A percentile compares a stretch with the other conserved stretches of the same genome.
These are phyloP conservation scores for Numenius phaeopus DNA, from an alignment of 2,797 vertebrate genomes.

Conservation along the genomic window DNA sequence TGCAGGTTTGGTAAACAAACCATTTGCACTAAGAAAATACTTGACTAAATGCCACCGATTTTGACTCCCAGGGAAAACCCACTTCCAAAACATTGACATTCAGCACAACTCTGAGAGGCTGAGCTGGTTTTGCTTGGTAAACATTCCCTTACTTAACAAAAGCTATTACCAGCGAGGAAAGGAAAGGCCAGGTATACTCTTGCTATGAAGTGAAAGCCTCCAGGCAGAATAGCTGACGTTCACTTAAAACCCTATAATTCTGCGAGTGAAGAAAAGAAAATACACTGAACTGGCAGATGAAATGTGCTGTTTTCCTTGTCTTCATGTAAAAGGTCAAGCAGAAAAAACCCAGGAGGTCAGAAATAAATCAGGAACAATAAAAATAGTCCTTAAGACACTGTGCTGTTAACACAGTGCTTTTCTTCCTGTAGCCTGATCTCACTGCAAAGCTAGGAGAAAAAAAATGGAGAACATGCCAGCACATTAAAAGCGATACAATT, in stretches of 20 bases:
- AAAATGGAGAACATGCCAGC: background rate
- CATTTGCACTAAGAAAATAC: background rate
- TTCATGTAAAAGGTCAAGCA: slow-evolving; percentile 56
- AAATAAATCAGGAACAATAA: slow-evolving; percentile 68
- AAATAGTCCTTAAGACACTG: slow-evolving; percentile 56
- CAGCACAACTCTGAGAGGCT: background rate
- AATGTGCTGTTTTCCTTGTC: slow-evolving; percentile 18
- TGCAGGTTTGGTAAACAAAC: slow-evolving; percentile 3
- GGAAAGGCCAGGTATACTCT: background rate
- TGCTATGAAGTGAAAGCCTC: slow-evolving; percentile 14
- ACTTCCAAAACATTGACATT: background rate
- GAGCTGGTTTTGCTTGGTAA: slow-evolving; percentile 13
- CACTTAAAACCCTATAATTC: slow-evolving; percentile 9
- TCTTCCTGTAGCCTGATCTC: slow-evolving; percentile 62
- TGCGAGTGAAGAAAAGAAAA: slow-evolving; percentile 44
- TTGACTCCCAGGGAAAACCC: background rate
- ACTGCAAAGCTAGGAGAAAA: background rate
- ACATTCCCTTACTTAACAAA: slow-evolving; percentile 23
- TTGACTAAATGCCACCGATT: background rate
- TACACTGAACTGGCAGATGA: background rate
- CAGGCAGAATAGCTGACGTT: background rate
- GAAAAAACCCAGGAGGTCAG: slow-evolving; percentile 6
- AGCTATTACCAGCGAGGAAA: background rate
- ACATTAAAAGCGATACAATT: slow-evolving; percentile 2
- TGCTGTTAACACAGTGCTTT: slow-evolving; percentile 41